A percentile compares a stretch with the other conserved stretches of the same genome.
Conservation (phyloP, 2,797 vertebrate species). For the Macropus fuliginosus region DNA sequence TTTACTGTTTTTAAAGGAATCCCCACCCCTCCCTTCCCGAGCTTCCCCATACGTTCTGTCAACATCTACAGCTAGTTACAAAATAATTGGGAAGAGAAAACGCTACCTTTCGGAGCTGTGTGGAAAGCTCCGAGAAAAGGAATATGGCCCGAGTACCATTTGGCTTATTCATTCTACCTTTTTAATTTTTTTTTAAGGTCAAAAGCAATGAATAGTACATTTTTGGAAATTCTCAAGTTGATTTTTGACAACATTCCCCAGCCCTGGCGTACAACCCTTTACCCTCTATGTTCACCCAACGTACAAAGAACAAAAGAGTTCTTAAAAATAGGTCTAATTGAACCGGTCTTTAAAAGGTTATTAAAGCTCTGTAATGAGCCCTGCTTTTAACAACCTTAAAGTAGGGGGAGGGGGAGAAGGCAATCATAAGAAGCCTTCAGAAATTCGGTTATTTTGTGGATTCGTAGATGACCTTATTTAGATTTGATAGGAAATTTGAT, state of each 20-base stretch:
- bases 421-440: conserved; percentile 32
- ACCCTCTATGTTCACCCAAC: conserved; percentile 21
- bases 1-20: background rate
- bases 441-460: conserved; percentile 25
- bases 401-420: background rate
- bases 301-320: background rate
- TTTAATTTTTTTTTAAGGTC: background rate
- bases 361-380: conserved; percentile 4
- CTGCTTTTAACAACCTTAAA: conserved; percentile 40
- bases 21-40: background rate
- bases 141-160: background rate
- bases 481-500: background rate
- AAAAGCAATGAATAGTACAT: conserved; percentile 43
- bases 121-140: conserved; percentile 9
- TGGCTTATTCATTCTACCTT: conserved; percentile 47
- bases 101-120: conserved; percentile 52
- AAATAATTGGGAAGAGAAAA: conserved; percentile 69
- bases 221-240: conserved; percentile 26
- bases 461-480: conserved; percentile 21
- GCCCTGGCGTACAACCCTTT: conserved; percentile 30
- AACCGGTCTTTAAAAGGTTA: conserved; percentile 52
- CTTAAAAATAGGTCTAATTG: background rate
- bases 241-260: conserved; percentile 9
- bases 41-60: background rate
- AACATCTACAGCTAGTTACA: conserved; percentile 75